Evolutionary conservation across 2,888 invertebrate genomes (phyloP).

Genomic region (Sericinus montela): DNA sequence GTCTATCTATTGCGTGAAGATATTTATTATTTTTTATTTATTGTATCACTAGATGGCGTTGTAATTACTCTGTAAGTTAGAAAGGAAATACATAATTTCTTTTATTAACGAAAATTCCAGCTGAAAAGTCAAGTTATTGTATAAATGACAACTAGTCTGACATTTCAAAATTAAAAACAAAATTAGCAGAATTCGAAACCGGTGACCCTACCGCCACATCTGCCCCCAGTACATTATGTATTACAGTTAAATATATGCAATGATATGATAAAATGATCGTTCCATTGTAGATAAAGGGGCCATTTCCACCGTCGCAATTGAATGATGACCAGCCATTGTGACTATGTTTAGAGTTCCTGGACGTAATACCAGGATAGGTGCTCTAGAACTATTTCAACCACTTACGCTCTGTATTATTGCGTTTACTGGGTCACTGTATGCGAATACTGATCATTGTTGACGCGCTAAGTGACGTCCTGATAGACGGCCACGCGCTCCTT

Average conservation of each 20-base stretch:
- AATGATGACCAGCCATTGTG: constrained; percentile 73
- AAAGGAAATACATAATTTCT: too few relatives aligned
- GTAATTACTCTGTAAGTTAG: too few relatives aligned
- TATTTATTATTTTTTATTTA: too few relatives aligned
- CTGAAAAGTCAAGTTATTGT: too few relatives aligned
- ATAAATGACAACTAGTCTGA: too few relatives aligned
- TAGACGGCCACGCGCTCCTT: constrained; percentile 1
- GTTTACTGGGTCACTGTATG: constrained; percentile 61
- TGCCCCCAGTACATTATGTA: constrained; percentile 55
- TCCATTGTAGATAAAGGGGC: constrained; percentile 69
- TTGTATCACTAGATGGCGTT: too few relatives aligned
- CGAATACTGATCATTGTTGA: constrained; percentile 30
- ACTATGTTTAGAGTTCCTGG: constrained; percentile 78
- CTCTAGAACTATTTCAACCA: constrained; percentile 51
- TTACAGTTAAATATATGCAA: constrained; percentile 74
- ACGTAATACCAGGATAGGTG: constrained; percentile 64
- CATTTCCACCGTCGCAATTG: constrained; percentile 72
- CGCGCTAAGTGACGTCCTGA: neutral
- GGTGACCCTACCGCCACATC: neutral
- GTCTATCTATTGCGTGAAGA: too few relatives aligned
- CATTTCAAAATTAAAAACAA: too few relatives aligned
- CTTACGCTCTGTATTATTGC: constrained; percentile 59
- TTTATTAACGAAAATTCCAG: too few relatives aligned
- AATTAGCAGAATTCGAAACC: too few relatives aligned
- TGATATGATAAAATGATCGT: constrained; percentile 44